Percentiles rank a stretch among this genome's conserved stretches.
phyloP scores from a whole-genome alignment of 2,888 invertebrate genomes.

The Nomada lathburiana region DNA sequence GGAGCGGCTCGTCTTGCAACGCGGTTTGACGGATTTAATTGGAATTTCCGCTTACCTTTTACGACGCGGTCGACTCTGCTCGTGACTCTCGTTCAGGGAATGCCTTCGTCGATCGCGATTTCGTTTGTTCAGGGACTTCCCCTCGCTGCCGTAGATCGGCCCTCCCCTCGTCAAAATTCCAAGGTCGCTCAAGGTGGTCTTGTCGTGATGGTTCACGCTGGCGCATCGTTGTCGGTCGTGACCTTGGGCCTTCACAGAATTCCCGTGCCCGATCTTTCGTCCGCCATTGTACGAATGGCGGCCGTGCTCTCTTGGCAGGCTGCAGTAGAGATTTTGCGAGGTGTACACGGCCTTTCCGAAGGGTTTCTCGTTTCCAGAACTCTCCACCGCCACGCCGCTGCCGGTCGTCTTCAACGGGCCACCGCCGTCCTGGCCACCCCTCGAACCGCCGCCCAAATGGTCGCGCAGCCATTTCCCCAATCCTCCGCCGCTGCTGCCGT shows the following conservation, averaged over 20 bases:
- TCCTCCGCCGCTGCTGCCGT: conserved; percentile 72
- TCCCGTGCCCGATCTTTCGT: conserved; percentile 65
- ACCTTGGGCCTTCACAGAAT: conserved; percentile 60
- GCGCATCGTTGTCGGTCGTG: conserved; percentile 73
- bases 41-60: conserved; percentile 74
- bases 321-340: conserved; percentile 82
- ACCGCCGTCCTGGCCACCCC: conserved; percentile 69
- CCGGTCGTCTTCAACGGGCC: conserved; percentile 59
- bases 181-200: conserved; percentile 63
- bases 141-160: conserved; percentile 77
- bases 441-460: conserved; percentile 78
- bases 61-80: conserved; percentile 73
- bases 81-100: conserved; percentile 80
- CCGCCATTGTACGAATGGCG: conserved; percentile 67
- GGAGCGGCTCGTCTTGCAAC: neutral
- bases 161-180: conserved; percentile 72
- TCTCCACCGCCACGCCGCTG: conserved; percentile 39
- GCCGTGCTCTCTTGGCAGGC: conserved; percentile 79
- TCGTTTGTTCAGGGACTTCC: conserved; percentile 76
- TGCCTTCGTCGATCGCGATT: conserved; percentile 81
- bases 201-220: conserved; percentile 70
- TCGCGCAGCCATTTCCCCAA: conserved; percentile 83
- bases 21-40: conserved; percentile 37
- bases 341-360: conserved; percentile 71
- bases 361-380: conserved; percentile 66